Evolutionary conservation across 2,797 vertebrate genomes (phyloP).

Genomic region (Phoxinus dragarum): DNA sequence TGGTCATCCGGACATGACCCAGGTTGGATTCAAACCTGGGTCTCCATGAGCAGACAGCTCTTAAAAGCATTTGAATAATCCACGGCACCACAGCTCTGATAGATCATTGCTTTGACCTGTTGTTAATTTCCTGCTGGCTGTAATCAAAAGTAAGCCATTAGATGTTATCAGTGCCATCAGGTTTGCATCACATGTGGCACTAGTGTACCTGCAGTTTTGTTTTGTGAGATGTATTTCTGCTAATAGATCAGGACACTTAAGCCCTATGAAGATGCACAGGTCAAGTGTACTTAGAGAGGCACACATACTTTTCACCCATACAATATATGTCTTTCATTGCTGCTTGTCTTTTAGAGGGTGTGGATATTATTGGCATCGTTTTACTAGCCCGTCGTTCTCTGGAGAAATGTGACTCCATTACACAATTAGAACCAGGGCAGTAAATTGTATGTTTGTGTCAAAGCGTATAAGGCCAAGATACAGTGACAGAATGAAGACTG

Average conservation of each 20-base stretch:
- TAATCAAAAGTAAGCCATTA: neutral
- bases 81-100: neutral
- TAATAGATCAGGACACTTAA: slow-evolving; percentile 36
- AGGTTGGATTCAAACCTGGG: neutral
- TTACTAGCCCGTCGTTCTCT: slow-evolving; percentile 44
- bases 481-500: slow-evolving; percentile 36
- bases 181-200: neutral
- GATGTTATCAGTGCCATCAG: neutral
- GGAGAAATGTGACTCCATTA: slow-evolving; percentile 57
- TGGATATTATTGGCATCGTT: slow-evolving; percentile 55
- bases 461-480: slow-evolving; percentile 27
- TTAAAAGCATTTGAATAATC: neutral
- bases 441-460: slow-evolving; percentile 49
- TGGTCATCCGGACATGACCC: neutral
- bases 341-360: slow-evolving; percentile 53
- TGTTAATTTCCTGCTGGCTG: neutral
- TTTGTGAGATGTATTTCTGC: slow-evolving; percentile 21
- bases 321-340: slow-evolving; percentile 52
- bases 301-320: slow-evolving; percentile 36
- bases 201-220: neutral
- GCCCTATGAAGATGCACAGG: slow-evolving; percentile 30
- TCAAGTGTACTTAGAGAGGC: slow-evolving; percentile 40
- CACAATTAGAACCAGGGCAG: slow-evolving; percentile 54
- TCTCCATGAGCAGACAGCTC: neutral
- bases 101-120: neutral